Conservation (phyloP, 2,888 invertebrate species). For the Lasioglossum pauxillum region DNA sequence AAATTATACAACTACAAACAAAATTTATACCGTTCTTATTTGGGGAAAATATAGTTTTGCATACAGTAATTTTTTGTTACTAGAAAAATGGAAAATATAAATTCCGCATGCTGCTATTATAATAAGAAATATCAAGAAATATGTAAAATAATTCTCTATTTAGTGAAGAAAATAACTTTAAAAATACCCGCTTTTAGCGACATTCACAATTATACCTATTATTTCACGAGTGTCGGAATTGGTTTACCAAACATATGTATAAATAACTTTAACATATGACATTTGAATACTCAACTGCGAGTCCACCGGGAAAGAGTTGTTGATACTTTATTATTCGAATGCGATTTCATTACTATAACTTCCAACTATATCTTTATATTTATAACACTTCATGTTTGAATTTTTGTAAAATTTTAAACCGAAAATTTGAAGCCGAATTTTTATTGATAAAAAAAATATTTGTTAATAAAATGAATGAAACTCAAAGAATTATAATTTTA, state of each 20-base stretch:
- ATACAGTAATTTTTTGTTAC: not conserved
- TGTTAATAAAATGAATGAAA: not conserved
- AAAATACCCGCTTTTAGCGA: constrained; percentile 16
- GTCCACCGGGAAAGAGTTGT: not conserved
- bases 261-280: not conserved
- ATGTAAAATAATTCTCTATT: not conserved
- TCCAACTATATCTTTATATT: not conserved
- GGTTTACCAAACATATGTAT: not conserved
- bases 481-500: not conserved
- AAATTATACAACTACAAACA: not conserved
- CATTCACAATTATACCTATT: not conserved
- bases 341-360: not conserved
- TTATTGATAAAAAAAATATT: not conserved
- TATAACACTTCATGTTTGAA: not conserved
- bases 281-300: not conserved
- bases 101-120: not conserved
- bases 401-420: not conserved
- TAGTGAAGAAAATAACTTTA: not conserved
- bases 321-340: not conserved
- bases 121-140: not conserved
- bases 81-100: constrained; percentile 5
- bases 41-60: not conserved
- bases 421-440: not conserved
- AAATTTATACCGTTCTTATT: not conserved
- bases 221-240: not conserved